Evolutionary conservation across 2,797 vertebrate species (phyloP), one percentile per base, ranked within the genome.

Genomic region (Xyrichtys novacula): DNA sequence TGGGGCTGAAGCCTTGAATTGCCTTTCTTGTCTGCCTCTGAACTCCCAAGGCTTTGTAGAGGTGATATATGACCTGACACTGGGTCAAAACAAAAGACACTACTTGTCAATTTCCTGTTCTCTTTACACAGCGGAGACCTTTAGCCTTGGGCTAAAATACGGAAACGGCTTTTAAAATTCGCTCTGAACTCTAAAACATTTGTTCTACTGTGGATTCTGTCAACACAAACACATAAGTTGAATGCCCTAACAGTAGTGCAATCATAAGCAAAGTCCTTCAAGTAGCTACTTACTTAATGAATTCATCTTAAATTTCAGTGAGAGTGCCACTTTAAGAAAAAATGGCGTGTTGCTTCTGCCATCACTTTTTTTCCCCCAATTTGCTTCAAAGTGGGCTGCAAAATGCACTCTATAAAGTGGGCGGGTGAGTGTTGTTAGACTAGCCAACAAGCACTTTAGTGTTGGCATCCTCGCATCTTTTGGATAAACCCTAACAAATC

Each of bases 51-150:
- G 63, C 53, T 77, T 79, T 74, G 50, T 52, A 29, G 42, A 6
- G 53, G 61, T 83, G 74, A 87, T 72, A 61, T 67, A 79, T 52
- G 47, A n/a, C 39, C 40, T 53, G 74, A 86, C 77, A 84, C 65
- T 19, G 28, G 61, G 76, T 79, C 76, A 83, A 83, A 83, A 80
- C 52, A 81, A 83, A 49, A 81, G 43, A 62, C 69, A 76, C 47
- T 67, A 54, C 46, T 68, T 58, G 83, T 78, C 66, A 60, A 28
- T 78, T 64, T 56, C 54, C 38, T 55, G 12, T 65, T 47, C 49
- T 64, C 64, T 63, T 23, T 39, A 46, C 61, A 50, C 59, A 44
- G 39, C 46, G 52, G 62, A 80, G 38, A 49, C 31, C 36, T 73
- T 46, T 49, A 46, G 66, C 65, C 64, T 60, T 46, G 11, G 52